Evolutionary conservation across 1,140 invertebrate genomes (phyloP), one percentile per base, ranked within the genome.

Genomic region (Xylocopa sonorina): DNA sequence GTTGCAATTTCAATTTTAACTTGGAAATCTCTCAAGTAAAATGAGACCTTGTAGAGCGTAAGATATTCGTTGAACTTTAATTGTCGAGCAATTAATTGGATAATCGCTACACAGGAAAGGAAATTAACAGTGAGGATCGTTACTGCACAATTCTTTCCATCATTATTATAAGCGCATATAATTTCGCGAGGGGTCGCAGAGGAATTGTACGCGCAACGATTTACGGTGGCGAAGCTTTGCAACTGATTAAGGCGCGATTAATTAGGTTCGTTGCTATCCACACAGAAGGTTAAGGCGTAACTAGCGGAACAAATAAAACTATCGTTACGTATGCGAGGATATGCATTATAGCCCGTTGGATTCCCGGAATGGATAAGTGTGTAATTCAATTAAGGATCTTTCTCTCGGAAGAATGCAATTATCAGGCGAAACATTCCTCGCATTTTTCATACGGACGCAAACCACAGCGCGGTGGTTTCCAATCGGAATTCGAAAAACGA

Each of bases 401-500:
- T 60, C 16, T 60, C 29, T 34, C 12, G 21, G 34, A n/a, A n/a
- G 57, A 60, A 32, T 4, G 32, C 18, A 60, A 60, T 60, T 60
- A 34, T 2, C 18, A 6, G n/a, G 18, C 18, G 57, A 34, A 34
- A 34, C 34, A 58, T 58, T 34, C 57, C 3, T 3, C 57, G 7
- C 29, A 58, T 10, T 21, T 7, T 34, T 60, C 16, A n/a, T 46
- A 14, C 16, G 46, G 46, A 16, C 12, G 16, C 3, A 16, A 14
- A 10, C 12, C 46, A n/a, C n/a, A n/a, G n/a, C n/a, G n/a, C n/a
- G n/a, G 21, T n/a, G 21, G n/a, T 60, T 16, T 32, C 16, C 21
- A 34, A 60, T 60, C n/a, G 57, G 34, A 60, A 60, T 60, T 60
- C 57, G 27, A n/a, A 12, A 34, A 34, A 60, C 57, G 57, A 46